These are phyloP conservation scores for Cotesia typhae DNA, from an alignment of 1,140 invertebrate genomes.

Conservation along the genomic window DNA sequence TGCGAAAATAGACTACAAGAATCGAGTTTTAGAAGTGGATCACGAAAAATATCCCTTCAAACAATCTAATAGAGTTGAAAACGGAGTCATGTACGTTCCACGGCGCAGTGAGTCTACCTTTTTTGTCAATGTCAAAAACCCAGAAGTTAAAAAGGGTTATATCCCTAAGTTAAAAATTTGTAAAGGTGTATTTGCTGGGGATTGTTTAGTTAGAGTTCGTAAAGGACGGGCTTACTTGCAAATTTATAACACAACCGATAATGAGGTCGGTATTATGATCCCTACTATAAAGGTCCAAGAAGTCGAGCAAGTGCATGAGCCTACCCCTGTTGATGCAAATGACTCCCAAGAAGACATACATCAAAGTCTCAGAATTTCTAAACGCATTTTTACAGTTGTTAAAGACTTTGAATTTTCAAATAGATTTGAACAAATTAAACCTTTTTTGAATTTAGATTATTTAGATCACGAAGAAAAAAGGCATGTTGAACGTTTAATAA, in stretches of 20 bases:
- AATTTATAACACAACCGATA: slow-evolving; percentile 19
- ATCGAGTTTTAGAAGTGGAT: no score
- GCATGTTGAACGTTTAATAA: no score
- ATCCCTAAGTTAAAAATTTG: slow-evolving; percentile 17
- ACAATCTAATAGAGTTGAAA: slow-evolving; percentile 4
- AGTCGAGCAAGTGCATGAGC: background rate
- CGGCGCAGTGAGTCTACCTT: no score
- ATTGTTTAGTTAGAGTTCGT: slow-evolving; percentile 12
- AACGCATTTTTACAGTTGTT: background rate
- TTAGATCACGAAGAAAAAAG: no score
- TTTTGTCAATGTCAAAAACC: background rate
- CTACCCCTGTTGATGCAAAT: background rate
- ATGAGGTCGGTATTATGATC: slow-evolving; percentile 23
- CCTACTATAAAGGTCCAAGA: slow-evolving; percentile 15
- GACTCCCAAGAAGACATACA: background rate
- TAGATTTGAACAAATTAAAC: background rate
- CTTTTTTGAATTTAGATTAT: no score
- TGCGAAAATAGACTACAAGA: no score
- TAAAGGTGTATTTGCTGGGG: slow-evolving; percentile 6
- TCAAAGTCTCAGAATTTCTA: background rate
- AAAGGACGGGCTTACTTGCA: slow-evolving; percentile 15
- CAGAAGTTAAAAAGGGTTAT: slow-evolving; percentile 18
- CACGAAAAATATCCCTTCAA: no score
- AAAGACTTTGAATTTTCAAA: background rate
- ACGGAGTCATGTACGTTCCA: background rate